Evolutionary conservation across 2,888 invertebrate species (phyloP).

Genomic region (Brachyopa scutellaris): DNA sequence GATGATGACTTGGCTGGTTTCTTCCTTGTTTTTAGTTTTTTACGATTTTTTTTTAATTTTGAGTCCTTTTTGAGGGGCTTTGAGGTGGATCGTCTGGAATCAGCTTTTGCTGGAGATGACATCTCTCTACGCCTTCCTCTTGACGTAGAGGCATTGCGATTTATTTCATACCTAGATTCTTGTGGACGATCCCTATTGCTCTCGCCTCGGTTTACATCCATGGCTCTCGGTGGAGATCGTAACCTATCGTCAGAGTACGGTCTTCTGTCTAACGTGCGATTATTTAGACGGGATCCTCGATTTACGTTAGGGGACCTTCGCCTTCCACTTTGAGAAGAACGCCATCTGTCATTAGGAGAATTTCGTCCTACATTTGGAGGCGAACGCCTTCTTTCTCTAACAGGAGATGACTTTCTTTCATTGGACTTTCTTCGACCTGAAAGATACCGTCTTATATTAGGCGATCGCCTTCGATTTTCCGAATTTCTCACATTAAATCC

Average conservation of each 20-base stretch:
- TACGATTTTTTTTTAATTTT: constrained; percentile 29
- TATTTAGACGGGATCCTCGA: neutral
- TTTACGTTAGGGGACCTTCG: neutral
- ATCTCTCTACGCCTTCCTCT: neutral
- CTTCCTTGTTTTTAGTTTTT: constrained; percentile 60
- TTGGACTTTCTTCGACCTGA: too few relatives aligned
- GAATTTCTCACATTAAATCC: neutral
- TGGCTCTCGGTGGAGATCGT: neutral
- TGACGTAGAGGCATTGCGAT: neutral
- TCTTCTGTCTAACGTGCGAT: neutral
- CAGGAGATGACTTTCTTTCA: neutral
- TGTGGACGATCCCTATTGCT: neutral
- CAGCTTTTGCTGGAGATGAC: neutral
- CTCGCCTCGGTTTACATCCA: neutral
- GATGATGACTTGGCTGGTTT: constrained; percentile 67
- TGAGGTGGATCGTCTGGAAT: neutral
- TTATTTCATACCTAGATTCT: neutral
- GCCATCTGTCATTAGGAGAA: neutral
- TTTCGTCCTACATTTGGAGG: neutral
- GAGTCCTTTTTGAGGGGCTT: neutral
- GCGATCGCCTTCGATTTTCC: neutral
- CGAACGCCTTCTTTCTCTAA: neutral
- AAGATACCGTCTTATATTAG: too few relatives aligned
- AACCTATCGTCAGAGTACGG: neutral
- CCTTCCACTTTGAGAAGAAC: neutral